A percentile compares a stretch with the other conserved stretches of the same genome.
Evolutionary conservation across 2,888 invertebrate species (phyloP).

Genomic region (Orchesella flavescens): DNA sequence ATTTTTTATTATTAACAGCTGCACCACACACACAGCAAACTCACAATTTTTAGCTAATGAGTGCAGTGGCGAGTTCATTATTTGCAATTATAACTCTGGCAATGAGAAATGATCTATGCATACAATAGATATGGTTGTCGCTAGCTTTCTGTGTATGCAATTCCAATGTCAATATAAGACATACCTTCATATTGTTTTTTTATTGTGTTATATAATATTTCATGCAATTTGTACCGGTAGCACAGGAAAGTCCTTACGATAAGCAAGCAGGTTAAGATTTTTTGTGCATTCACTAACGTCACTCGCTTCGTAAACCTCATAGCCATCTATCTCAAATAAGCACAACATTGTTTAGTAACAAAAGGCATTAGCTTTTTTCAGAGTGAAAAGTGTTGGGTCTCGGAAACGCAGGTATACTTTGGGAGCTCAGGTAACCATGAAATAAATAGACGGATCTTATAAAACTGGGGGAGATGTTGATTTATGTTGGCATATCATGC

Average conservation of each 20-base stretch:
- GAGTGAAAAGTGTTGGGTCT: neutral
- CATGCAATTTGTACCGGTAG: too few species aligned
- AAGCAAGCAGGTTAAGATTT: too few species aligned
- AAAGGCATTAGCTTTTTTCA: neutral
- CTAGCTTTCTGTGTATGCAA: neutral
- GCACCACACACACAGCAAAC: slow-evolving; percentile 8
- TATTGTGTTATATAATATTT: too few species aligned
- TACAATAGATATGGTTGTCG: neutral
- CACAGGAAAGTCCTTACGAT: too few species aligned
- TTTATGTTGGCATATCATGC: slow-evolving; percentile 71
- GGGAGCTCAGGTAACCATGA: slow-evolving; percentile 39
- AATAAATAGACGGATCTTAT: slow-evolving; percentile 56
- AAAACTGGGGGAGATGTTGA: slow-evolving; percentile 70
- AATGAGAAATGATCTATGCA: neutral
- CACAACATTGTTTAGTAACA: too few species aligned
- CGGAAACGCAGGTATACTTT: slow-evolving; percentile 13
- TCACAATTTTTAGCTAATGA: slow-evolving; percentile 30
- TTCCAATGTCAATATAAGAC: too few species aligned
- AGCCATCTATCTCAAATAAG: too few species aligned
- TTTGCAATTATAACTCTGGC: slow-evolving; percentile 36
- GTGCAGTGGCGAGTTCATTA: slow-evolving; percentile 49
- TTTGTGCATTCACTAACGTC: too few species aligned
- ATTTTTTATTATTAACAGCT: slow-evolving; percentile 19
- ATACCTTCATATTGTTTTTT: too few species aligned
- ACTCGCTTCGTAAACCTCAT: too few species aligned